These are phyloP conservation scores for Drosophila paulistorum DNA, from an alignment of 1,140 invertebrate genomes.

Conservation along the genomic window DNA sequence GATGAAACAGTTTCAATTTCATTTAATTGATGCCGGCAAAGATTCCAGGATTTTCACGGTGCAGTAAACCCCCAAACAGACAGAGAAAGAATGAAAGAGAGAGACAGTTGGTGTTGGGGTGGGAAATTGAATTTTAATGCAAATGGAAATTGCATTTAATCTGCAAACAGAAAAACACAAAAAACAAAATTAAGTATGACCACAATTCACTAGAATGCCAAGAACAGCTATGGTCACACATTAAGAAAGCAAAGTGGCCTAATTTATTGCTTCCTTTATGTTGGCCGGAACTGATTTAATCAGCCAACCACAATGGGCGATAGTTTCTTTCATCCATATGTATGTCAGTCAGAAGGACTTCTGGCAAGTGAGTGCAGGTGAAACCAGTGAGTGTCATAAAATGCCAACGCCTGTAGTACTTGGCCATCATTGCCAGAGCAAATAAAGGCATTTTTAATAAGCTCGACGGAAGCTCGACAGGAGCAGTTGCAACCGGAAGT, in stretches of 20 bases:
- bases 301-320: neutral
- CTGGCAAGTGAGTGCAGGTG: neutral
- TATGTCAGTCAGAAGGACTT: neutral
- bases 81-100: neutral
- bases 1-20: constrained; percentile 17
- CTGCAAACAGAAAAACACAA: neutral
- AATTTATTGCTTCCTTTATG: constrained; percentile 1
- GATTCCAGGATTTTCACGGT: neutral
- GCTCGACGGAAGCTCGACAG: neutral
- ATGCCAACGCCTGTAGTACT: constrained; percentile 8
- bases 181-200: neutral
- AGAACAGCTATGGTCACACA: neutral
- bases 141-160: constrained; percentile 29
- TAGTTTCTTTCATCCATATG: neutral
- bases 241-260: neutral
- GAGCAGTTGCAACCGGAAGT: no score
- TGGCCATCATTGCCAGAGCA: constrained; percentile 7
- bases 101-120: neutral
- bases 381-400: constrained; percentile 5
- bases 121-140: constrained; percentile 4
- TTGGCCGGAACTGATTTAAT: constrained; percentile 5
- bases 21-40: constrained; percentile 15
- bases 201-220: neutral
- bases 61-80: neutral
- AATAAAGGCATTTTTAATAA: constrained; percentile 46